A percentile compares a stretch with the other conserved stretches of the same genome.
Conservation (phyloP, 1,140 invertebrate genomes). For the Bombus balteatus region DNA sequence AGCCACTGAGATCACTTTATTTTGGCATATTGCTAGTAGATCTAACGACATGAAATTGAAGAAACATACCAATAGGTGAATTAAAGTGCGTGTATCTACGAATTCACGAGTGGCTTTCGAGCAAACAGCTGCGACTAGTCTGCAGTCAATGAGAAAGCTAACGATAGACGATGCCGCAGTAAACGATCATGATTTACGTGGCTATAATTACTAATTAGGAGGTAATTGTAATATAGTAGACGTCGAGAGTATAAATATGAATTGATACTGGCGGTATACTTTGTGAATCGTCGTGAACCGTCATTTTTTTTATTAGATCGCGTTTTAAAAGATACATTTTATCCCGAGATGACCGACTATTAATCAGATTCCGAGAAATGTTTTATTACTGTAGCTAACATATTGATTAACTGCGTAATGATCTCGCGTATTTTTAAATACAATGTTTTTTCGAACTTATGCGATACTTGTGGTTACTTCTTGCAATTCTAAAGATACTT, state of each 20-base stretch:
- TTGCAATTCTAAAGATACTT: neutral
- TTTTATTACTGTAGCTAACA: neutral
- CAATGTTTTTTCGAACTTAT: no score
- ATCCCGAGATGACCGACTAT: neutral
- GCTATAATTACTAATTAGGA: conserved; percentile 70
- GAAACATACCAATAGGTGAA: neutral
- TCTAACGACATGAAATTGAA: neutral
- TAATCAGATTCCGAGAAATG: conserved; percentile 12
- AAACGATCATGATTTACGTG: conserved; percentile 68
- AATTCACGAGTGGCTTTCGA: neutral
- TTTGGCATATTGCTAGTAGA: no score
- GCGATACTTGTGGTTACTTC: neutral
- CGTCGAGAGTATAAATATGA: conserved; percentile 64
- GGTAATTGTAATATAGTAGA: conserved; percentile 67
- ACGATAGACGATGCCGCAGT: conserved; percentile 44
- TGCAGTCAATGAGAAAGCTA: neutral
- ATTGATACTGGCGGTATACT: conserved; percentile 59
- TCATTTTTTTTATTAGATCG: neutral
- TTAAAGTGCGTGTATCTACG: neutral
- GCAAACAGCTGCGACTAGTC: neutral
- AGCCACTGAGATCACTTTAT: no score
- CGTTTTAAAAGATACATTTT: neutral
- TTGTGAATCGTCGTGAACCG: neutral
- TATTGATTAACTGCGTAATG: neutral
- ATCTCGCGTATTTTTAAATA: neutral